These are phyloP conservation scores for Pitangus sulphuratus DNA, from an alignment of 2,797 vertebrate species.

Conservation along the genomic window DNA sequence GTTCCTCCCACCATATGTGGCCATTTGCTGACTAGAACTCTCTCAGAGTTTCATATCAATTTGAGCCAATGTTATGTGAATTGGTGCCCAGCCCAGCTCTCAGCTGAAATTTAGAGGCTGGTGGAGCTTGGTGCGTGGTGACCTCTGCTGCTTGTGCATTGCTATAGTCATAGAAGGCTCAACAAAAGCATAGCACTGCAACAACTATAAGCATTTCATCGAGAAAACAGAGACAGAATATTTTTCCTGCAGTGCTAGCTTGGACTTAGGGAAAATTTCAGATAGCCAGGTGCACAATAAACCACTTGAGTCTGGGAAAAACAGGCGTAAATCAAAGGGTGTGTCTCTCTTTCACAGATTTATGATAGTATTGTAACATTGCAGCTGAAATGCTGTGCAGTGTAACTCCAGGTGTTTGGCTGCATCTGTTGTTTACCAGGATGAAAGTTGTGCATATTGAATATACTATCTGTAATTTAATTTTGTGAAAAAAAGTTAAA, in stretches of 20 bases:
- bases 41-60: not conserved
- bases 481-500: not conserved
- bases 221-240: not conserved
- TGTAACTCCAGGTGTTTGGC: constrained; percentile 38
- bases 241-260: not conserved
- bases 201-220: not conserved
- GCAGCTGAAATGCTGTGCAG: not conserved
- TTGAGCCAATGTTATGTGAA: not conserved
- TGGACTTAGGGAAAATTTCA: not conserved
- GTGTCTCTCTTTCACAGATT: not conserved
- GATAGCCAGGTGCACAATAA: not conserved
- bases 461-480: not conserved
- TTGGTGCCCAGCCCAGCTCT: not conserved
- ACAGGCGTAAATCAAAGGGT: not conserved
- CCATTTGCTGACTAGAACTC: not conserved
- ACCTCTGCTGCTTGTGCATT: constrained; percentile 66
- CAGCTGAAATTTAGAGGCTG: not conserved
- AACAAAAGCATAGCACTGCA: not conserved
- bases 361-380: not conserved
- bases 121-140: constrained; percentile 44
- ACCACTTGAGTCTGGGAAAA: not conserved
- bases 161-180: not conserved
- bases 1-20: constrained; percentile 63
- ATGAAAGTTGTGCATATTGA: not conserved
- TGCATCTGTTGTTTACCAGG: not conserved